A percentile compares a stretch with the other conserved stretches of the same genome.
Evolutionary conservation across 1,140 invertebrate species (phyloP).

Genomic region (Drosophila cardini): DNA sequence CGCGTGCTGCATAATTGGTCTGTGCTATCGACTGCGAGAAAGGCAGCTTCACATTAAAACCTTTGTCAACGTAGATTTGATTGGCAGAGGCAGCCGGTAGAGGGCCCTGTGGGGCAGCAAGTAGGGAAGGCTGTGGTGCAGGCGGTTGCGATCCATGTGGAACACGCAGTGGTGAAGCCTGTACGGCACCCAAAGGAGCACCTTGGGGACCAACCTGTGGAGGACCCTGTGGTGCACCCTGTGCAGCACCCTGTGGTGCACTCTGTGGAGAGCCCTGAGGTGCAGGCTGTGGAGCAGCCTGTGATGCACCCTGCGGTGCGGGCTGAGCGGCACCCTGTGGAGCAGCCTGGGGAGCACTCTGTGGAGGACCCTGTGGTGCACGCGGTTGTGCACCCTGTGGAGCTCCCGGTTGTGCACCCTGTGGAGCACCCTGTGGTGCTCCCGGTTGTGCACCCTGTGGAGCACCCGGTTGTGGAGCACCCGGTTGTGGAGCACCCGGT

Average conservation of each 20-base stretch:
- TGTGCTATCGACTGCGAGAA: slow-evolving; percentile 49
- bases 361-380: slow-evolving; percentile 3
- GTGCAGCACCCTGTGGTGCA: background rate
- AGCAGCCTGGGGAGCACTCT: background rate
- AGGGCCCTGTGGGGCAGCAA: background rate
- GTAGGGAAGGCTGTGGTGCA: background rate
- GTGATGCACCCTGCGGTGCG: background rate
- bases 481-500: background rate
- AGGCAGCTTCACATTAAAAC: slow-evolving; percentile 56
- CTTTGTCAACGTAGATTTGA: background rate
- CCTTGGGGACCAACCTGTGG: background rate
- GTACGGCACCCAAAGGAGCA: background rate
- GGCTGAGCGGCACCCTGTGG: background rate
- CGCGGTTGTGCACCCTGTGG: background rate
- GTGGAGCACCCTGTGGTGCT: too few species aligned
- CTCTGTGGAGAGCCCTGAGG: background rate
- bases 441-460: background rate
- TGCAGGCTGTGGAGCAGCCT: background rate
- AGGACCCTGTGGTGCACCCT: background rate
- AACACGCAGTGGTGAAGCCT: background rate
- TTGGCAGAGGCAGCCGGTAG: background rate
- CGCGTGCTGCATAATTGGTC: slow-evolving; percentile 35
- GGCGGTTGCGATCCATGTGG: background rate
- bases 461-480: too few species aligned
- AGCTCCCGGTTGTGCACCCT: too few species aligned